These are phyloP conservation scores for Fulica atra DNA, from an alignment of 2,113 vertebrate genomes.

Conservation along the genomic window DNA sequence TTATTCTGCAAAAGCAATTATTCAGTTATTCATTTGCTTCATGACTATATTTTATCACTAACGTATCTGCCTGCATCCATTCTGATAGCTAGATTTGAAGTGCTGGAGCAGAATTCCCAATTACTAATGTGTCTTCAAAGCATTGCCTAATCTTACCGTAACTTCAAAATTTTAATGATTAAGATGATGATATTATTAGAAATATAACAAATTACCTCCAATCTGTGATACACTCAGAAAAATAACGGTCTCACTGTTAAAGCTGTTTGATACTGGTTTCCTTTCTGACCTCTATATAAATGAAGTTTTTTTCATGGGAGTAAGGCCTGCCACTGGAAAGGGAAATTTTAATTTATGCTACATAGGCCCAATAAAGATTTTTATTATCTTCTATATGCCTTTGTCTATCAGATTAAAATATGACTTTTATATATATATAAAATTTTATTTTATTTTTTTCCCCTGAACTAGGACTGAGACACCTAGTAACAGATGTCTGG, in stretches of 20 bases:
- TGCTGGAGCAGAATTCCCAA: background rate
- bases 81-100: background rate
- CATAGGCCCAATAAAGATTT: background rate
- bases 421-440: background rate
- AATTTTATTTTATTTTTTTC: background rate
- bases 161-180: background rate
- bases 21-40: constrained; percentile 41
- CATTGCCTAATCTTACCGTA: background rate
- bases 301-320: background rate
- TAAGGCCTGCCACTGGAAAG: background rate
- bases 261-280: background rate
- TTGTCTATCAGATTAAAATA: constrained; percentile 20
- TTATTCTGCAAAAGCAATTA: constrained; percentile 64
- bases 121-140: background rate
- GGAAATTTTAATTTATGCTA: constrained; percentile 25
- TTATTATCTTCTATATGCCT: background rate
- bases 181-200: background rate
- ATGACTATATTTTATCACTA: constrained; percentile 33
- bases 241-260: background rate
- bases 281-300: background rate
- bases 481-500: background rate
- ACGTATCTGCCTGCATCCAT: background rate
- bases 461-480: background rate
- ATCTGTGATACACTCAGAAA: background rate
- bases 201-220: background rate